These are phyloP conservation scores for Galago senegalensis DNA, from an alignment of 2,797 vertebrate genomes.

Conservation along the genomic window DNA sequence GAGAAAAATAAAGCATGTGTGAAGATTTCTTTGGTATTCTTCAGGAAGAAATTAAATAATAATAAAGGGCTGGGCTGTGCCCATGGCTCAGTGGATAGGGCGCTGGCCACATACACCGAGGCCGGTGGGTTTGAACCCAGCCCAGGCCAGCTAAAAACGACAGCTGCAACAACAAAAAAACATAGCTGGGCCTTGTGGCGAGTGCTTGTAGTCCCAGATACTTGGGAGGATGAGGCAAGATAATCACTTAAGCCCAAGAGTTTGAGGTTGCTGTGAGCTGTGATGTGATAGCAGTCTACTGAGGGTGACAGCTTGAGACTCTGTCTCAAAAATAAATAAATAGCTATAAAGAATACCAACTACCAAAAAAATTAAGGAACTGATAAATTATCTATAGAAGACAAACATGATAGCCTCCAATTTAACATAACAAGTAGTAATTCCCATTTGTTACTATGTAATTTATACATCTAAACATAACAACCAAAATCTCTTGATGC, in stretches of 20 bases:
- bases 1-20: conserved; percentile 27
- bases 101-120: no score
- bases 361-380: not conserved
- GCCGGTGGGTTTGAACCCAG: no score
- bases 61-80: not conserved
- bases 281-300: no score
- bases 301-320: no score
- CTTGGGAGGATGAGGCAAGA: no score
- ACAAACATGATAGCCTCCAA: not conserved
- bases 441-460: not conserved
- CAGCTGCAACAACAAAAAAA: no score
- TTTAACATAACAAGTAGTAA: not conserved
- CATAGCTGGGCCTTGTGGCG: no score
- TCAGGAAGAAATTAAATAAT: conserved; percentile 1
- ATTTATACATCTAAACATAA: not conserved
- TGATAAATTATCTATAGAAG: not conserved
- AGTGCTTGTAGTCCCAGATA: no score
- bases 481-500: not conserved
- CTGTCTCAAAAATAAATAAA: not conserved
- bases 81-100: no score
- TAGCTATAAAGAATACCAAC: not conserved
- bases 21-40: not conserved
- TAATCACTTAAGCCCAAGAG: no score
- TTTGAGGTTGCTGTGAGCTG: no score
- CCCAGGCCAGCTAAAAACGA: no score